Evolutionary conservation across 37 sponge, comb jelly and placozoan genomes (phyloP), one percentile per base, ranked within the genome.

Genomic region (Mnemiopsis leidyi): DNA sequence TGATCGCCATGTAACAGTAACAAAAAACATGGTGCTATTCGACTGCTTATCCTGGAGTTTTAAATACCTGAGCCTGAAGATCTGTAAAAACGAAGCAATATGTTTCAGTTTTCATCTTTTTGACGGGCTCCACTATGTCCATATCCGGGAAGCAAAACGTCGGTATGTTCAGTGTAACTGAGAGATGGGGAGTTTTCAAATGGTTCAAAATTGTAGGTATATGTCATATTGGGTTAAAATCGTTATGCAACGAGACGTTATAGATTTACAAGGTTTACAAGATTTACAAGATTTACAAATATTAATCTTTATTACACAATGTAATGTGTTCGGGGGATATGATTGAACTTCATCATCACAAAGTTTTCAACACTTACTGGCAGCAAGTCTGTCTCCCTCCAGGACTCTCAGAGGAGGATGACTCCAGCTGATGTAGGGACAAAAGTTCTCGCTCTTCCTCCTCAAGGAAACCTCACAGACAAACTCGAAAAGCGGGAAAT

Each of bases 61-160:
- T 13, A 18, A 5, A 40, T 85, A 85, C 90, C 90, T 85, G 90
- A 24, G 90, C 90, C 29, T 85, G 90, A 23, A 85, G 90, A 26
- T 85, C 90, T 2, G 90, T 85, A 29, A 85, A 85, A 2, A 85
- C 90, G 39, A 85, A 85, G 48, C 90, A 85, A 61, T 85, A 85
- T 3, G 90, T 85, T 21, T 85, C 90, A 0, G 90, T 85, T 85
- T 85, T 85, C 48, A 85, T 38, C 48, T 85, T 85, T 29, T 85
- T 85, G 1, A 85, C 90, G 1, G 90, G 90, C 48, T 85, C 90
- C 40, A 85, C 90, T 7, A 85, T 38, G 90, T 85, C 90, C 24
- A 85, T 28, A 21, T 85, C 90, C 2, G 90, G 90, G 25, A 85
- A 85, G 23, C 90, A 85, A 26, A 85, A 85, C 23, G 24, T 36